Evolutionary conservation across 2,113 vertebrate species (phyloP).

Genomic region (Ornithorhynchus anatinus): DNA sequence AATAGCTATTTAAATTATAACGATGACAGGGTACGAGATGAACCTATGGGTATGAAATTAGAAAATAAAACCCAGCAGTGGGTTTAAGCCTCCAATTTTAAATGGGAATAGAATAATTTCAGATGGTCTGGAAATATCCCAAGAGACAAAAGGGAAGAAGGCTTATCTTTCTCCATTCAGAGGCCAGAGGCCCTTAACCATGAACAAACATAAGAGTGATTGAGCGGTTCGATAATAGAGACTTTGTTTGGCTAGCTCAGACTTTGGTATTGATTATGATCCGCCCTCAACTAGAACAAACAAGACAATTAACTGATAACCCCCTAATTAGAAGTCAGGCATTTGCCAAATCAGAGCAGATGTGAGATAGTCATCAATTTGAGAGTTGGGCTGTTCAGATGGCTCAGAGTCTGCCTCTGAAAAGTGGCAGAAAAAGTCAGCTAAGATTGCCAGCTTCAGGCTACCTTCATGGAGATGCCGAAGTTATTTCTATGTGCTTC

Average conservation of each 20-base stretch:
- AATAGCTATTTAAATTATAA: too few relatives aligned
- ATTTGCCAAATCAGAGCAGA: conserved; percentile 26
- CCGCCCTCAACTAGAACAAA: conserved; percentile 1
- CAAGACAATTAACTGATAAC: conserved; percentile 9
- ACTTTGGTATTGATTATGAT: not conserved
- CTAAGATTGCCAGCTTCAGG: not conserved
- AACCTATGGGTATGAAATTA: not conserved
- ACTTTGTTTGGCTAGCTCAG: not conserved
- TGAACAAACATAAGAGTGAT: not conserved
- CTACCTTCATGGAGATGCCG: not conserved
- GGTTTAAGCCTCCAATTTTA: conserved; percentile 6
- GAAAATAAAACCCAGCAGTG: conserved; percentile 14
- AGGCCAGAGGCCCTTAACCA: not conserved
- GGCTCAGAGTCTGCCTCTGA: conserved; percentile 12
- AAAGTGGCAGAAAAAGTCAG: conserved; percentile 21
- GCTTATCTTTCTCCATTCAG: conserved; percentile 19
- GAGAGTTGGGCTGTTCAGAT: conserved; percentile 5
- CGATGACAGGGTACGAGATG: too few relatives aligned
- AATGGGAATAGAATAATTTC: conserved; percentile 16
- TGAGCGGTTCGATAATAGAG: not conserved
- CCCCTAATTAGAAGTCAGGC: not conserved
- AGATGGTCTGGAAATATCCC: conserved; percentile 30
- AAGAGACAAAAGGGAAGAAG: conserved; percentile 23
- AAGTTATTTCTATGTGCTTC: conserved; percentile 1
- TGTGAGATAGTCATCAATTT: not conserved